Base-by-base conservation (phyloP, 1,140 invertebrate species). In the Drosophila kanapiae region DNA sequence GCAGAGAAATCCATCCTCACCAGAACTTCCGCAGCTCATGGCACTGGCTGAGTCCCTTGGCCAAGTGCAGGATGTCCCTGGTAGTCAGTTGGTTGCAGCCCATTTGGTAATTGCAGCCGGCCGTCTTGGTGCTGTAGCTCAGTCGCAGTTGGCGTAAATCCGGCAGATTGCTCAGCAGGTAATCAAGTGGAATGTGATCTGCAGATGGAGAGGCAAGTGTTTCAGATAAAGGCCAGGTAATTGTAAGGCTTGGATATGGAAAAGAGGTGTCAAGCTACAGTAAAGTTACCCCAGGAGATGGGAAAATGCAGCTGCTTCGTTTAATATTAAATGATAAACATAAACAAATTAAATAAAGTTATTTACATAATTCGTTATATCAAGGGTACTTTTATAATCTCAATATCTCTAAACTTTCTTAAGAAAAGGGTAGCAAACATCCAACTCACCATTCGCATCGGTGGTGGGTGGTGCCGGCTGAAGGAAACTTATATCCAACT, bases 161-260 rank as follows among this genome's bases (percentile, higher is more conserved):
- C 80, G 91, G 85, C 61, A 93, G 82, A 91, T 91, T 92, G 67
- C 79, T 81, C 75, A 93, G 81, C 57, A 93, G 84, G 85, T 91
- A 92, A 92, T 93, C 92, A 79, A 93, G 91, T 63, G 92, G 92
- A 92, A 93, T 93, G 80, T 93, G 92, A 92, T 93, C 91, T 92
- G 74, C 62, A 48, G 23, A 68, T 60, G 48, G 31, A 43, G 47
- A 29, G 47, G 35, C 9, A 23, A 42, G 16, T 13, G n/a, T 6
- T 29, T 35, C 18, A 47, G 5, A 27, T 8, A 9, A 18, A 37
- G 38, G 23, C 29, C 18, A 42, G n/a, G 27, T 40, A 42, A 60
- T 48, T 45, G 13, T 5, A 37, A 14, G 18, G 16, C 31, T 35
- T 18, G n/a, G 4, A 7, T 37, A 18, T 23, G 51, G 11, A 35